phyloP scores from a whole-genome alignment of 2,113 vertebrate genomes.

The Cromileptes altivelis region DNA sequence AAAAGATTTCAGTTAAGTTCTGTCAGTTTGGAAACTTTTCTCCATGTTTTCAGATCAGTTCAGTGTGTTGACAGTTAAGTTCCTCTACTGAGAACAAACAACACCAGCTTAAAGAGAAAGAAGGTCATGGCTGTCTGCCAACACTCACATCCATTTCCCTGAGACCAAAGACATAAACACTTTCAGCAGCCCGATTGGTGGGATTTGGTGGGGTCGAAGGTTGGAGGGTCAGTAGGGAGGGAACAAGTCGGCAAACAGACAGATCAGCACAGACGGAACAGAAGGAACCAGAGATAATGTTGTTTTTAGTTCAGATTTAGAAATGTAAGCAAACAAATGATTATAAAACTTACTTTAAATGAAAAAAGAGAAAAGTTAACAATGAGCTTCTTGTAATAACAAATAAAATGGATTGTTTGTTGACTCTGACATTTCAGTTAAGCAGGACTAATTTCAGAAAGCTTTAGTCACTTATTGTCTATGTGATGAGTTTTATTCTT shows the following conservation, averaged over 20 bases:
- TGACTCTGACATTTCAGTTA: no score
- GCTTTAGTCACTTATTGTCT: no score
- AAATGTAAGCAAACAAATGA: not conserved
- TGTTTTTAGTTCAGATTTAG: not conserved
- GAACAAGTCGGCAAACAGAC: not conserved
- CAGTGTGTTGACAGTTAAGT: not conserved
- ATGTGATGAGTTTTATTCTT: no score
- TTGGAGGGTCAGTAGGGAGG: not conserved
- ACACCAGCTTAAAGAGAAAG: not conserved
- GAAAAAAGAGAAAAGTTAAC: no score
- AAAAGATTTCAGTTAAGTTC: no score
- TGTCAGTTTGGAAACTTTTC: not conserved
- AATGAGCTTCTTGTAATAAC: no score
- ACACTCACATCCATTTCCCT: slow-evolving; percentile 47
- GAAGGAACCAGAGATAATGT: not conserved
- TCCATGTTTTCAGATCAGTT: not conserved
- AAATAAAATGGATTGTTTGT: no score
- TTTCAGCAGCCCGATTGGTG: slow-evolving; percentile 18
- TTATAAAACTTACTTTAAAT: not conserved
- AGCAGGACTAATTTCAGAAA: no score
- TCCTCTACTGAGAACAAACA: slow-evolving; percentile 34
- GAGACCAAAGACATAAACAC: slow-evolving; percentile 10
- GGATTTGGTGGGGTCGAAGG: not conserved
- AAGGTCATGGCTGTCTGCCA: slow-evolving; percentile 34
- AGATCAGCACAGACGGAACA: not conserved